Percentiles rank a stretch among this genome's conserved stretches.
phyloP scores from a whole-genome alignment of 37 sponge, comb jelly and placozoan species.

The Halisarca cf. caerulea region DNA sequence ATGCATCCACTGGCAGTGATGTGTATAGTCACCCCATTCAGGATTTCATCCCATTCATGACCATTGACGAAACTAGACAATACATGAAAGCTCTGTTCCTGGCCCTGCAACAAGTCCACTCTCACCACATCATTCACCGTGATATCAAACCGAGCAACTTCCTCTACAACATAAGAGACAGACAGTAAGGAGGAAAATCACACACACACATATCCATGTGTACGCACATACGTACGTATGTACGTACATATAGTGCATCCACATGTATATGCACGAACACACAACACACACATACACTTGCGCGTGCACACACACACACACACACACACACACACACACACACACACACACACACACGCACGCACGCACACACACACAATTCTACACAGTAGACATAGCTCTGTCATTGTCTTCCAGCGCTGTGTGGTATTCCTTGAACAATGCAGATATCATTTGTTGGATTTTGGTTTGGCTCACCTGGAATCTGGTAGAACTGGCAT shows the following conservation, averaged over 20 bases:
- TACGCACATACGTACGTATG: not conserved
- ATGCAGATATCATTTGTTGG: slow-evolving; percentile 71
- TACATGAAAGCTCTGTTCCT: slow-evolving; percentile 89
- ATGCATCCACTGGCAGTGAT: too few species aligned
- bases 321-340: not conserved
- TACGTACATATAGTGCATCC: too few species aligned
- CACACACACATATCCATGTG: not conserved
- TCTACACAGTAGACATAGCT: not conserved
- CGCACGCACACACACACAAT: too few species aligned
- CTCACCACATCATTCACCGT: slow-evolving; percentile 85
- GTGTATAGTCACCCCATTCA: slow-evolving; percentile 26
- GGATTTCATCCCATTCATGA: slow-evolving; percentile 64
- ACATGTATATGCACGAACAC: too few species aligned
- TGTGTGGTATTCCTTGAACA: too few species aligned
- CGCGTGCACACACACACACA: too few species aligned
- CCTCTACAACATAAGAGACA: slow-evolving; percentile 78
- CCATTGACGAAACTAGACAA: slow-evolving; percentile 46
- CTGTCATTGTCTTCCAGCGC: not conserved
- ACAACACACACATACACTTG: too few species aligned
- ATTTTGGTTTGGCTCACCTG: slow-evolving; percentile 86
- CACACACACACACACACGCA: not conserved
- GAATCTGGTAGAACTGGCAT: slow-evolving; percentile 21
- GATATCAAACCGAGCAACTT: slow-evolving; percentile 99
- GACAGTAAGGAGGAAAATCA: slow-evolving; percentile 28
- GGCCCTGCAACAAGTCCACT: slow-evolving; percentile 87